These are phyloP conservation scores for Axis porcinus DNA, from an alignment of 2,113 vertebrate genomes.

Conservation along the genomic window DNA sequence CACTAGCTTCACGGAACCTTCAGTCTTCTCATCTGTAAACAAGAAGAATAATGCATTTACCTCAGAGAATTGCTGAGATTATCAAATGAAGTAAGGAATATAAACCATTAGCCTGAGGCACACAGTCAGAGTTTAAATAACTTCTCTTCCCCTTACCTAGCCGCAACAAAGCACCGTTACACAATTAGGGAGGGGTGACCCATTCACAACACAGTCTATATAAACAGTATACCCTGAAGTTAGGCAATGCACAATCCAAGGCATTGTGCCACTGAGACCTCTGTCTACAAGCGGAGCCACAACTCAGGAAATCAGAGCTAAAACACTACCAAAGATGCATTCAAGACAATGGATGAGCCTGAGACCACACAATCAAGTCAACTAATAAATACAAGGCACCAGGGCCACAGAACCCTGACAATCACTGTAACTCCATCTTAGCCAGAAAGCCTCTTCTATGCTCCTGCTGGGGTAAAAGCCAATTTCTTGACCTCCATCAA, in stretches of 20 bases:
- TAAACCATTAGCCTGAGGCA: not conserved
- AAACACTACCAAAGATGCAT: not conserved
- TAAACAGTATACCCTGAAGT: not conserved
- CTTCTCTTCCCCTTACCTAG: not conserved
- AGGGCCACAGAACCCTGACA: not conserved
- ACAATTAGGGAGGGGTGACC: not conserved
- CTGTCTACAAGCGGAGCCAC: not conserved
- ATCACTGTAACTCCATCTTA: not conserved
- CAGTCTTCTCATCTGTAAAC: not conserved
- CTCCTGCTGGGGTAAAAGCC: not conserved
- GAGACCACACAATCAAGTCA: not conserved
- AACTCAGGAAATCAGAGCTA: conserved; percentile 13
- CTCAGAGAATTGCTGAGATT: not conserved
- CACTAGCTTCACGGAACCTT: not conserved
- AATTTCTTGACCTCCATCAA: not conserved
- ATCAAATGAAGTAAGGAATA: conserved; percentile 25
- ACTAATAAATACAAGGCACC: conserved; percentile 24
- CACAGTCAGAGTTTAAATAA: conserved; percentile 33
- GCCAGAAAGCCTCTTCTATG: not conserved
- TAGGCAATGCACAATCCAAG: not conserved
- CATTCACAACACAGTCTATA: not conserved
- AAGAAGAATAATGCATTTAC: conserved; percentile 3
- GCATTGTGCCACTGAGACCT: not conserved
- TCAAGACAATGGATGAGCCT: not conserved
- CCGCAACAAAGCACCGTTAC: not conserved